phyloP scores from a whole-genome alignment of 2,113 vertebrate genomes.

The Syrrhaptes paradoxus region DNA sequence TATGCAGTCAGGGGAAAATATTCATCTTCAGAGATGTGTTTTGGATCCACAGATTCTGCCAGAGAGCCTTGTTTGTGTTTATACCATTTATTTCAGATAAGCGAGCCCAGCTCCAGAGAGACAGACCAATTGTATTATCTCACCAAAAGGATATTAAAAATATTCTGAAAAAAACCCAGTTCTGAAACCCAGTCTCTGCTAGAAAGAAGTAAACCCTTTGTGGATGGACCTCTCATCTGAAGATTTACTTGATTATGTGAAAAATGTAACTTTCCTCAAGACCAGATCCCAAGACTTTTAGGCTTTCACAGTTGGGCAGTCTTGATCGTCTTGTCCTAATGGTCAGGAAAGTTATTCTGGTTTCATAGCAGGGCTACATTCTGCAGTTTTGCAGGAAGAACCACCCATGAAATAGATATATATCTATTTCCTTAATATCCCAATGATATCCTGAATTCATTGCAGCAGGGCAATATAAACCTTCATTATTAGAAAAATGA shows the following conservation, averaged over 20 bases:
- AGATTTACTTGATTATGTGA: not conserved
- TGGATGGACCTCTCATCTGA: not conserved
- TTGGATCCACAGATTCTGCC: not conserved
- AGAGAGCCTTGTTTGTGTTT: not conserved
- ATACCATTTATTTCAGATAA: not conserved
- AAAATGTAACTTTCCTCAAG: not conserved
- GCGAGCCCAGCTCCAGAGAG: not conserved
- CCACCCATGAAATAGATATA: not conserved
- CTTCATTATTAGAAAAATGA: not conserved
- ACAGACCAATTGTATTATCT: not conserved
- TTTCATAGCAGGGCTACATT: not conserved
- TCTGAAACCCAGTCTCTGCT: not conserved
- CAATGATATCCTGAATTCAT: not conserved
- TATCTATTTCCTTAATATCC: not conserved
- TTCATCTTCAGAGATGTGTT: not conserved
- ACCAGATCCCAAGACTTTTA: not conserved
- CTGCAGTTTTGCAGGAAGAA: not conserved
- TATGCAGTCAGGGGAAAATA: not conserved
- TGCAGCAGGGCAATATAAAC: not conserved
- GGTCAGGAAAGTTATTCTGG: not conserved
- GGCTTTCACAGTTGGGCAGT: not conserved
- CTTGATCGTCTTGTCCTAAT: not conserved
- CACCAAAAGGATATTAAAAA: not conserved
- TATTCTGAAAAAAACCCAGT: not conserved
- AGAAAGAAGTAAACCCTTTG: not conserved